Base-by-base conservation (phyloP, 2,888 invertebrate species). In the Psococerastis gibbosa region DNA sequence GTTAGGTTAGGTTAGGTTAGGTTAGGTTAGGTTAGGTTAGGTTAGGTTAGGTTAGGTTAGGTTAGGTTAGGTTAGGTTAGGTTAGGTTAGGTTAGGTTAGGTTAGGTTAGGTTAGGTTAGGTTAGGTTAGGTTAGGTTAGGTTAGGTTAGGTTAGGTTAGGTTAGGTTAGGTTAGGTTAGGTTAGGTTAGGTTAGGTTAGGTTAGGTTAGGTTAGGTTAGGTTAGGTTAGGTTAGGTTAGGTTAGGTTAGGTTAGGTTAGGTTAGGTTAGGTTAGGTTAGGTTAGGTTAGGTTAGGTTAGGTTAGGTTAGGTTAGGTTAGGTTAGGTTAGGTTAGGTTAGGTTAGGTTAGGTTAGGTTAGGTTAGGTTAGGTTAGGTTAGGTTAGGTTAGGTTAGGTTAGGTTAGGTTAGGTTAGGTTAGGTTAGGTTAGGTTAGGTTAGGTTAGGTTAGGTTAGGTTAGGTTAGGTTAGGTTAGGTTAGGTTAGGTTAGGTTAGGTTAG, bases 401-500 rank as follows among this genome's bases (percentile, higher is more conserved):
- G n/a, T n/a, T n/a, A n/a, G n/a, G n/a, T n/a, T n/a, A n/a, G n/a
- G n/a, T n/a, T n/a, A n/a, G n/a, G n/a, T n/a, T n/a, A n/a, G n/a
- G n/a, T n/a, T n/a, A n/a, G n/a, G n/a, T n/a, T n/a, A 43, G 23
- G 38, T 46, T 38, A 38, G 44, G 38, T 46, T 45, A 20, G 45
- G 45, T 45, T 47, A 41, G 46, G 47, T 48, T 46, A 33, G 47
- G 46, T 46, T 44, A 27, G 38, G 43, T 47, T 41, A 32, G 45
- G 32, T 47, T 41, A 34, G 45, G 48, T 49, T 46, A 44, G 49
- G 46, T 49, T 44, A 48, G 49, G 47, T 48, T 46, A 46, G 49
- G 44, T 49, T 46, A 41, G 47, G 45, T 50, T 50, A 44, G 49
- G 49, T 48, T 46, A 38, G 49, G 49, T 48, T 46, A 34, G 47